A percentile compares a stretch with the other conserved stretches of the same genome.
Evolutionary conservation across 1,140 invertebrate species (phyloP).

Genomic region (Atta colombica): DNA sequence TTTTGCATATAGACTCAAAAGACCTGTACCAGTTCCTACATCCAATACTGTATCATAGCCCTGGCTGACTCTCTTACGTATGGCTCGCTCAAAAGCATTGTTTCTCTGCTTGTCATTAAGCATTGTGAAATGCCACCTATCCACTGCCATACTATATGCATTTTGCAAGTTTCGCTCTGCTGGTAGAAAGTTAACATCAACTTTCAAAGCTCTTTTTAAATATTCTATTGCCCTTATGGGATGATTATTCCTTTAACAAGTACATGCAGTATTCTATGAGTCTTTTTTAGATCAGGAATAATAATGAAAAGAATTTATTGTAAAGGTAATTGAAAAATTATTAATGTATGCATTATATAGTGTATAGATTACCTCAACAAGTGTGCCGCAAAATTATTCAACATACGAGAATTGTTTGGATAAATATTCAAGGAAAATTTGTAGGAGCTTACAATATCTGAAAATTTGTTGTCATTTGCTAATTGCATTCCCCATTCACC

Average conservation of each 20-base stretch:
- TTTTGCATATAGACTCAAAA: slow-evolving; percentile 89
- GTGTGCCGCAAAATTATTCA: slow-evolving; percentile 81
- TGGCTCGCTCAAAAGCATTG: slow-evolving; percentile 89
- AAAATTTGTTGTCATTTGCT: slow-evolving; percentile 69
- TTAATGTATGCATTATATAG: not conserved
- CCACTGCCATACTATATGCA: slow-evolving; percentile 86
- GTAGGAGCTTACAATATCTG: slow-evolving; percentile 78
- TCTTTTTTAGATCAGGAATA: slow-evolving; percentile 43
- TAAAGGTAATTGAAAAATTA: slow-evolving; percentile 45
- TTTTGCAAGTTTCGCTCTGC: slow-evolving; percentile 81
- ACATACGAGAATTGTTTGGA: slow-evolving; percentile 79
- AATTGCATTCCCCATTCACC: slow-evolving; percentile 82
- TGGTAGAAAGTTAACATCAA: slow-evolving; percentile 78
- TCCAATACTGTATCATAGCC: slow-evolving; percentile 89
- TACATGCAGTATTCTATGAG: slow-evolving; percentile 58
- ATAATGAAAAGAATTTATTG: slow-evolving; percentile 45
- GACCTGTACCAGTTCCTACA: slow-evolving; percentile 92
- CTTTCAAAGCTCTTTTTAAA: slow-evolving; percentile 74
- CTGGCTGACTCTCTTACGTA: slow-evolving; percentile 87
- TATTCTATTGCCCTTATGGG: slow-evolving; percentile 78
- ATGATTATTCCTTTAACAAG: slow-evolving; percentile 76
- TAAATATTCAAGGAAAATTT: slow-evolving; percentile 78
- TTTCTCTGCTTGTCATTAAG: slow-evolving; percentile 92
- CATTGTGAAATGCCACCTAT: slow-evolving; percentile 94
- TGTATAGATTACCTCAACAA: slow-evolving; percentile 75